Base-by-base conservation (phyloP, 1,140 invertebrate species). In the Cecropterus lyciades region DNA sequence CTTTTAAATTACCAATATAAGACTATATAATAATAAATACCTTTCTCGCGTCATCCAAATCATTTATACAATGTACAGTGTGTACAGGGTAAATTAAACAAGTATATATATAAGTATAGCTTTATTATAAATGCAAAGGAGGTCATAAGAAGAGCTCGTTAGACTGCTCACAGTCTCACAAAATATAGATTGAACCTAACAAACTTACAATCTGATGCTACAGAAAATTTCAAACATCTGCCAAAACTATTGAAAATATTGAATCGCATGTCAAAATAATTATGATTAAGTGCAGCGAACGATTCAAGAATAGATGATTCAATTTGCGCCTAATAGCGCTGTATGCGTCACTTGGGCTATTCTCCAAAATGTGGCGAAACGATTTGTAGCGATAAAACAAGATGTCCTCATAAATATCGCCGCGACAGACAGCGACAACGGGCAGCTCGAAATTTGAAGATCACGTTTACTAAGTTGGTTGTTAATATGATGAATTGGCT, bases 281-380 rank as follows among this genome's bases (percentile, higher is more conserved):
- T 45, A 46, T 16, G 55, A 57, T 46, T 59, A 30, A 14, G 10
- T 15, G 37, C 20, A 9, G 49, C n/a, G n/a, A 46, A 59, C 1
- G 56, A 59, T 16, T 57, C 56, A 40, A 37, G 42, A 43, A 45
- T 59, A 46, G 43, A 59, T 46, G 33, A 55, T 55, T 55, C 51
- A 55, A 55, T 55, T 55, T 55, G 27, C 51, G 27, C 20, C 33
- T 55, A 55, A 55, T 55, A 40, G 33, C 51, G 30, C 46, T 7
- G 48, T 17, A 51, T 51, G 59, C 59, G 46, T 62, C 59, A 62
- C 42, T 51, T 51, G 59, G 59, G 46, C 59, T 33, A 51, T 62
- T 62, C 33, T 62, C 59, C 45, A 62, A 62, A 62, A 62, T 62
- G 59, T 49, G 59, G 15, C 46, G 59, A 62, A 52, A 51, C 48